phyloP scores from a whole-genome alignment of 2,797 vertebrate species.

The Myotis planiceps region DNA sequence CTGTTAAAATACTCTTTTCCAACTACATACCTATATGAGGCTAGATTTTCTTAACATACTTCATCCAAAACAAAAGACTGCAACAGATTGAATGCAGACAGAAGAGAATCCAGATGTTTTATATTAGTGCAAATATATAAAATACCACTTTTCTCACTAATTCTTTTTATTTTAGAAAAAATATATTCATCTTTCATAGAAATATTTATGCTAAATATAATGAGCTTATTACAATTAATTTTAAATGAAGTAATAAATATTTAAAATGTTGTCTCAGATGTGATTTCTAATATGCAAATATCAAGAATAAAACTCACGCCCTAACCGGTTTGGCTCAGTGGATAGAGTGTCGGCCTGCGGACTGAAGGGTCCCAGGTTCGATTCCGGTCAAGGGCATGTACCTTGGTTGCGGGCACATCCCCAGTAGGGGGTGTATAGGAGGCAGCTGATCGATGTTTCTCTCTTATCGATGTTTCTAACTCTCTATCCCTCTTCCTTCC shows the following conservation, averaged over 20 bases:
- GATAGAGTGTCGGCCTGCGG: too few species aligned
- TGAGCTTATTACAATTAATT: constrained; percentile 3
- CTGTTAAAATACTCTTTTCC: background rate
- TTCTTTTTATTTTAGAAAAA: constrained; percentile 5
- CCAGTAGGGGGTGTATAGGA: too few species aligned
- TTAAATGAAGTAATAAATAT: background rate
- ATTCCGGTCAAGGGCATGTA: too few species aligned
- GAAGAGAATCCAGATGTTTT: background rate
- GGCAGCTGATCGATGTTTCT: too few species aligned
- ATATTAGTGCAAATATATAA: background rate
- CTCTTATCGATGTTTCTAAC: too few species aligned
- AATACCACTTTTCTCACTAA: background rate
- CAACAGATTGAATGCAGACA: background rate
- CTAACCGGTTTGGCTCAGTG: too few species aligned
- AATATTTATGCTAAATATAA: background rate
- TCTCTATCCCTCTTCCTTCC: too few species aligned
- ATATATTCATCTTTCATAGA: background rate
- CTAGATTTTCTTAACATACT: background rate
- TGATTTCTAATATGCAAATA: background rate
- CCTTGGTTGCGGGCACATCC: too few species aligned
- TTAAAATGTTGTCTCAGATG: background rate
- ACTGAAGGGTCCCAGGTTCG: too few species aligned
- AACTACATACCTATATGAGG: background rate
- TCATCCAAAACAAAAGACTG: background rate
- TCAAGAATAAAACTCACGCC: background rate